Base-by-base conservation (phyloP, 2,113 vertebrate species). In the Sceloporus undulatus region DNA sequence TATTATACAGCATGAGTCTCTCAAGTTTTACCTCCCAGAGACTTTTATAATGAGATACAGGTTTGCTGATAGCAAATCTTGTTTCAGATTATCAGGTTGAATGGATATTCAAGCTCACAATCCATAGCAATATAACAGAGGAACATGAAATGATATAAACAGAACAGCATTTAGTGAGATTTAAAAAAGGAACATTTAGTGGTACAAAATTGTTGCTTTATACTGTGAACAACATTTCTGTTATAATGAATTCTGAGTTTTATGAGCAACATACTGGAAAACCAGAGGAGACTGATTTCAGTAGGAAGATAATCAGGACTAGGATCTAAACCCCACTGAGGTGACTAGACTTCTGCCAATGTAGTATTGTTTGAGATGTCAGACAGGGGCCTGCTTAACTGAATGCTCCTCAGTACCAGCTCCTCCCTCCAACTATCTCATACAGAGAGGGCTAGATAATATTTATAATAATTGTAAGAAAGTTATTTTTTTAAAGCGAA, bases 161-260 rank as follows among this genome's bases (percentile, higher is more conserved):
- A 18, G 59, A 14, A 3, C 13, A 62, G 13, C 18, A 62, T 62
- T 62, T 62, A 14, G 18, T 16, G 9, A 71, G 6, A 71, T 34
- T 34, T 8, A 71, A n/a, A 71, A 11, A 29, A 21, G 9, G 29
- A 71, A 11, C 25, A 71, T 71, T 56, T 18, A 56, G 29, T 27
- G 25, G n/a, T 79, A n/a, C 5, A 79, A 59, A 79, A 18, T 59
- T 56, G 13, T 79, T 54, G n/a, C 52, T 25, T 77, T 25, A 19
- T 6, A 29, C 25, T 79, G 84, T 93, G 91, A 73, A 9, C 90
- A 76, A 54, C 27, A 38, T 75, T 21, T 71, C 89, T 89, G 42
- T 85, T 10, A 75, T 25, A 84, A 2, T 78, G 48, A 73, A 25
- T 80, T 59, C 48, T 59, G 38, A 54, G 62, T 40, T n/a, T 84